Conservation (phyloP, 2,113 vertebrate species). For the Monopterus albus region DNA sequence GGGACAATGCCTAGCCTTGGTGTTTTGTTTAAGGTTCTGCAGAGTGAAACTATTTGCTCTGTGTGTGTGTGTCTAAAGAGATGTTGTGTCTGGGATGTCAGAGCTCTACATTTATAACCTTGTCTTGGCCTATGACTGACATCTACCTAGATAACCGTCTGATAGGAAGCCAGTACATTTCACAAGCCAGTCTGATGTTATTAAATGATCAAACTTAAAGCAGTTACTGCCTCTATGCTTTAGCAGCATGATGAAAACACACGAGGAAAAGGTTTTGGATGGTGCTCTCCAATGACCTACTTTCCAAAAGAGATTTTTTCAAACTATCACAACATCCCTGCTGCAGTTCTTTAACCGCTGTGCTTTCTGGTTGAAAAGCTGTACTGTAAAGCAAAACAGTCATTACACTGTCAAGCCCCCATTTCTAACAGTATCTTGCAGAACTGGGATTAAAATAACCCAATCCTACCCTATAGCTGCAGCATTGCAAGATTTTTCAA, state of each 20-base stretch:
- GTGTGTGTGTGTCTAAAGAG: constrained; percentile 1
- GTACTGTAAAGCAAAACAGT: background rate
- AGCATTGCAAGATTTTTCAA: too few relatives aligned
- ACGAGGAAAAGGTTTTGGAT: constrained; percentile 42
- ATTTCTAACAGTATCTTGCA: background rate
- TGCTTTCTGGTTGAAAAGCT: background rate
- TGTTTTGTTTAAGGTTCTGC: constrained; percentile 14
- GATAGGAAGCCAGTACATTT: too few relatives aligned
- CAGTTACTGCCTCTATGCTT: constrained; percentile 10
- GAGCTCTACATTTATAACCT: background rate
- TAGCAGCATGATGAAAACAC: constrained; percentile 46
- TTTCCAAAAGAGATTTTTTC: constrained; percentile 68
- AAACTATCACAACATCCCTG: constrained; percentile 28
- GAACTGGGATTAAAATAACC: background rate
- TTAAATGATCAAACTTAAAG: constrained; percentile 11
- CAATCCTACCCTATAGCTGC: background rate
- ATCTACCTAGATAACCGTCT: background rate
- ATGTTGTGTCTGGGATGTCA: constrained; percentile 33
- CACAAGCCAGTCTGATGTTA: background rate
- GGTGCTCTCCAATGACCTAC: constrained; percentile 76
- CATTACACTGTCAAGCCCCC: background rate
- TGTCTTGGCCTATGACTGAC: constrained; percentile 26
- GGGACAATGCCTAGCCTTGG: constrained; percentile 6
- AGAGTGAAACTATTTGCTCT: constrained; percentile 13
- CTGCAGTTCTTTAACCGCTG: constrained; percentile 3